Evolutionary conservation across 2,888 invertebrate genomes (phyloP).

Genomic region (Hemicrepidius hirtus): DNA sequence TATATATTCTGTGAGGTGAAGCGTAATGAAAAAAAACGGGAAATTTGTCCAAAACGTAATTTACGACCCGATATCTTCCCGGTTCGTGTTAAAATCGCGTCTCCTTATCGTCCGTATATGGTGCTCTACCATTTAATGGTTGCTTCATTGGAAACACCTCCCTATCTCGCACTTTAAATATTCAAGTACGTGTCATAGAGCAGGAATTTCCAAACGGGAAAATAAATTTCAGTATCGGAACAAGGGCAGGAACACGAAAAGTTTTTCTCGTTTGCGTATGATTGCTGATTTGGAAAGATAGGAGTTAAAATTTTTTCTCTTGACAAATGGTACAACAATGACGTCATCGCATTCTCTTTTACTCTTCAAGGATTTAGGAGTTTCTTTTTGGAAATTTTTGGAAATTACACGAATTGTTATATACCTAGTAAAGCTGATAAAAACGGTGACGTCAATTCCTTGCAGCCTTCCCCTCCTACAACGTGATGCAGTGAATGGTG

Average conservation of each 20-base stretch:
- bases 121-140: slow-evolving; percentile 22
- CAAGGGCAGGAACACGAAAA: background rate
- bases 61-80: slow-evolving; percentile 33
- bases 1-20: background rate
- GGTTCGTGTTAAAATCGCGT: slow-evolving; percentile 47
- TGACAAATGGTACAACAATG: too few species aligned
- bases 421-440: background rate
- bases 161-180: slow-evolving; percentile 32
- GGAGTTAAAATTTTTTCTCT: background rate
- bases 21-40: slow-evolving; percentile 10
- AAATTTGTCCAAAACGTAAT: slow-evolving; percentile 33
- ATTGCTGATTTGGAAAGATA: slow-evolving; percentile 13
- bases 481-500: slow-evolving; percentile 52
- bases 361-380: too few species aligned
- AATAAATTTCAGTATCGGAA: slow-evolving; percentile 11
- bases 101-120: slow-evolving; percentile 34
- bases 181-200: slow-evolving; percentile 27
- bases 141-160: slow-evolving; percentile 16
- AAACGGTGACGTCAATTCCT: slow-evolving; percentile 44
- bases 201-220: slow-evolving; percentile 1
- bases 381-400: too few species aligned
- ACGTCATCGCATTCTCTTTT: too few species aligned
- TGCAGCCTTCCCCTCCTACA: slow-evolving; percentile 16
- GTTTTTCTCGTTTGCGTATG: background rate
- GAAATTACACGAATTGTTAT: background rate